A percentile compares a stretch with the other conserved stretches of the same genome.
phyloP scores from a whole-genome alignment of 2,888 invertebrate species.

The Erynnis tages region DNA sequence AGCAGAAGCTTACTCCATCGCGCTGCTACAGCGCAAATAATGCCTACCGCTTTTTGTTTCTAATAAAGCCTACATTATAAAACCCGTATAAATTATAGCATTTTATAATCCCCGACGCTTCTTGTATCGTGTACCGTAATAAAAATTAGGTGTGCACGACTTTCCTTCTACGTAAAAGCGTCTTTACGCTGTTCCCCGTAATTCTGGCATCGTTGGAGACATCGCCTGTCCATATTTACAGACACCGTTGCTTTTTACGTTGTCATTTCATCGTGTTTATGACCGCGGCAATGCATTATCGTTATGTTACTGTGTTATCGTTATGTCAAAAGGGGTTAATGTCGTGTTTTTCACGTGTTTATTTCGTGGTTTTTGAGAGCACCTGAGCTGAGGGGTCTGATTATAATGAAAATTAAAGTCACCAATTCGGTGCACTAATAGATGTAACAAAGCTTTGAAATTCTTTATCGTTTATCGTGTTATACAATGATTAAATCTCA shows the following conservation, averaged over 20 bases:
- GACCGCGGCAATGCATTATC: slow-evolving; percentile 65
- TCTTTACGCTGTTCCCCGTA: slow-evolving; percentile 49
- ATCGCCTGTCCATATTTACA: slow-evolving; percentile 74
- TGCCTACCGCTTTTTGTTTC: too few relatives aligned
- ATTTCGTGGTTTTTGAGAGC: too few relatives aligned
- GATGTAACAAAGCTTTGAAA: too few relatives aligned
- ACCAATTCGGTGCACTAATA: too few relatives aligned
- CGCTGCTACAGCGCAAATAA: too few relatives aligned
- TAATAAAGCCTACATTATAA: too few relatives aligned
- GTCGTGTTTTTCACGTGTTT: slow-evolving; percentile 49
- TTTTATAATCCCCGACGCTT: background rate
- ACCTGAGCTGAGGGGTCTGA: too few relatives aligned
- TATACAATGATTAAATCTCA: too few relatives aligned
- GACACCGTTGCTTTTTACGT: slow-evolving; percentile 73
- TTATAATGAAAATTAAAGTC: too few relatives aligned
- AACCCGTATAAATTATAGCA: background rate
- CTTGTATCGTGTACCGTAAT: background rate
- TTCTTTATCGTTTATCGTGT: too few relatives aligned
- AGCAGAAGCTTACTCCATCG: too few relatives aligned
- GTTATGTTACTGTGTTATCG: slow-evolving; percentile 65
- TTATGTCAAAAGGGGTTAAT: slow-evolving; percentile 72
- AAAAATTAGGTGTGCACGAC: slow-evolving; percentile 50
- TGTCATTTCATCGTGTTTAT: slow-evolving; percentile 65
- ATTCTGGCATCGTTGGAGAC: slow-evolving; percentile 47
- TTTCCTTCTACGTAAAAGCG: slow-evolving; percentile 44